A percentile compares a stretch with the other conserved stretches of the same genome.
Conservation (phyloP, 2,113 vertebrate genomes). For the Neodon shergylaensis region DNA sequence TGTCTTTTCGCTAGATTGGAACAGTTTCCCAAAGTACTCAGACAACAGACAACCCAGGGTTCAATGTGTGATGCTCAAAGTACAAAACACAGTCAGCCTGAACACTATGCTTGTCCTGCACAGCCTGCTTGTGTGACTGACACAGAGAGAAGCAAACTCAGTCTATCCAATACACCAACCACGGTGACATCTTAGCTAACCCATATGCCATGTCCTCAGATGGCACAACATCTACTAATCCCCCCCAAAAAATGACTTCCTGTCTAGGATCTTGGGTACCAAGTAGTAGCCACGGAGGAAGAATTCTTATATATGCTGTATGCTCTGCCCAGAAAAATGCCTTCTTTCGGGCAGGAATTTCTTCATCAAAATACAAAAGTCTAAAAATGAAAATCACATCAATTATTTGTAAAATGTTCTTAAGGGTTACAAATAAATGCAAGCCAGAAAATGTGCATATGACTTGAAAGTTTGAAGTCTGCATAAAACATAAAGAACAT, state of each 20-base stretch:
- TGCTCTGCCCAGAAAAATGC: not conserved
- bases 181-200: not conserved
- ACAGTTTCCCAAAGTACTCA: not conserved
- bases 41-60: not conserved
- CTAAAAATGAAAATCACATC: conserved; percentile 13
- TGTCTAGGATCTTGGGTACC: not conserved
- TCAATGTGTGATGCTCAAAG: not conserved
- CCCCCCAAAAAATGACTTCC: not conserved
- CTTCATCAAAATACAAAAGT: not conserved
- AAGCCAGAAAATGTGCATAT: not conserved
- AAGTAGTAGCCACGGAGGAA: not conserved
- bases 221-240: not conserved
- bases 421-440: not conserved
- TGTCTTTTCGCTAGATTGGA: not conserved
- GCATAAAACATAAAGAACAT: not conserved
- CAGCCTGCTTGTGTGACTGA: not conserved
- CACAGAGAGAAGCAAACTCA: not conserved
- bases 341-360: not conserved
- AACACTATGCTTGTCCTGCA: not conserved
- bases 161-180: not conserved
- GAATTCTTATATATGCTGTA: accelerated
- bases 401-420: conserved; percentile 19
- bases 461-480: not conserved
- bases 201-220: not conserved
- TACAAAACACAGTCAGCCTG: not conserved